Base-by-base conservation (phyloP, 2,888 invertebrate species). In the Machimus atricapillus region DNA sequence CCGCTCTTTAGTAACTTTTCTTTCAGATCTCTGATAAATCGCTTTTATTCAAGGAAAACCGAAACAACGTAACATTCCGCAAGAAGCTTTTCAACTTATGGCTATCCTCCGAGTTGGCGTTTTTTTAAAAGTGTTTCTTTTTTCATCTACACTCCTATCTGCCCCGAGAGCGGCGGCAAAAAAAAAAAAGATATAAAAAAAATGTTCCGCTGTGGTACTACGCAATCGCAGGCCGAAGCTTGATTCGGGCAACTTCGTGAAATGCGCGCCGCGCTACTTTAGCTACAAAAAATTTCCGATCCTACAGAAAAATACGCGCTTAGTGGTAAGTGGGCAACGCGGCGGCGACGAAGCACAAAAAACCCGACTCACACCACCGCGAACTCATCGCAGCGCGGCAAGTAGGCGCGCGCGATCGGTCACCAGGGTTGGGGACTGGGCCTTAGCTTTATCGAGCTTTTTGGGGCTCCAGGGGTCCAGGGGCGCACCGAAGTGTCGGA, bases 401-500 rank as follows among this genome's bases (percentile, higher is more conserved):
- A 66, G 19, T 27, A 76, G 76, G 56, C 58, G 56, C 52, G 34
- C 52, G 34, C 82, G 56, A 66, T 66, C 19, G 23, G 52, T 31
- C n/a, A 66, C 14, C 81, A 81, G 81, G 16, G 76, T 40, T 76
- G 37, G 27, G 56, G 34, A 66, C 66, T 66, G 58, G 82, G 58
- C 82, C 82, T 82, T 82, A 82, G 82, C 82, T 82, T 82, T 82
- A 23, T 46, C 37, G 82, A 82, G 82, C 82, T 82, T 58, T 82
- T 66, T 34, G n/a, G n/a, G 66, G 23, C 66, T 58, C 66, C 58
- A 82, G 31, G 1, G 40, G 43, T 12, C 8, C 5, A 34, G 34
- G 40, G 76, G 76, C n/a, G 40, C 37, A 14, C 19, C n/a, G 52
- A 52, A n/a, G 9, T 34, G 34, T 27, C 37, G 76, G 40, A 16